Evolutionary conservation across 2,113 vertebrate genomes (phyloP).

Genomic region (Brachypodius melanocephalos): DNA sequence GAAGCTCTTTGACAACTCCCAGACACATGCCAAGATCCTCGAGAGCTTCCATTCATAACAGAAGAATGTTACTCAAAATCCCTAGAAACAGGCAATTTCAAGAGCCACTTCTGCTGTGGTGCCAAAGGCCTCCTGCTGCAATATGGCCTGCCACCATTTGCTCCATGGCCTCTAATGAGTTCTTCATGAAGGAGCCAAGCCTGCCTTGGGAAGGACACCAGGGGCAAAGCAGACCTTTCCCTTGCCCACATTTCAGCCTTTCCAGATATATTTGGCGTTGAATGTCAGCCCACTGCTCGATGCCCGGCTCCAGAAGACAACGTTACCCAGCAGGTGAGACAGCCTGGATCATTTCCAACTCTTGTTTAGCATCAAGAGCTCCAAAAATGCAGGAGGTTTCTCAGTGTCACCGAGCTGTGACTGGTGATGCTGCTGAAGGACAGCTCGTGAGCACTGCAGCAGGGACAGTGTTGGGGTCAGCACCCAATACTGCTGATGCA

Average conservation of each 20-base stretch:
- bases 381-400: not conserved
- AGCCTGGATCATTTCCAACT: not conserved
- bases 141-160: not conserved
- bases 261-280: not conserved
- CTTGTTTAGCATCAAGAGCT: not conserved
- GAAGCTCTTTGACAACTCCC: constrained; percentile 39
- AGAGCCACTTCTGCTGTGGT: constrained; percentile 5
- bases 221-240: not conserved
- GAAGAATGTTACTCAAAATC: constrained; percentile 32
- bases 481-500: not conserved
- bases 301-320: not conserved
- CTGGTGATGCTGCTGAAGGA: not conserved
- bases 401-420: not conserved
- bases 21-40: constrained; percentile 42
- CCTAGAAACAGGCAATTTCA: constrained; percentile 25
- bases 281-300: not conserved
- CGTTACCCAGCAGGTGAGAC: not conserved
- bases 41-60: constrained; percentile 37
- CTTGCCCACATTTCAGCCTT: not conserved
- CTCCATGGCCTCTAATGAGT: not conserved
- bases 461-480: not conserved
- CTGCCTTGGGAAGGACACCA: not conserved
- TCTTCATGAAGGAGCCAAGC: not conserved
- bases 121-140: not conserved
- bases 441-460: not conserved